These are phyloP conservation scores for Embidobia sp. DNA, from an alignment of 2,888 invertebrate genomes.

Conservation along the genomic window DNA sequence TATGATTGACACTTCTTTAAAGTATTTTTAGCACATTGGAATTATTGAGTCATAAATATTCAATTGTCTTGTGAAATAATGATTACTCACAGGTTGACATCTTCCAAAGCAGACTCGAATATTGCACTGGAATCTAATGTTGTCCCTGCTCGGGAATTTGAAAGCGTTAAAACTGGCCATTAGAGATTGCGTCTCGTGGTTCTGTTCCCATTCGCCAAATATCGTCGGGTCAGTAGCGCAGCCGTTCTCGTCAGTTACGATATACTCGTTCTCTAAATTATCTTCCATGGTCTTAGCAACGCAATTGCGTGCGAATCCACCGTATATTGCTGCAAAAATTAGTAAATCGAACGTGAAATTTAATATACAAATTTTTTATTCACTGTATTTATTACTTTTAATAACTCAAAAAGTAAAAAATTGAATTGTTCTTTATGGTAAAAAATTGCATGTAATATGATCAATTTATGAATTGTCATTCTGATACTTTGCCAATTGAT, in stretches of 20 bases:
- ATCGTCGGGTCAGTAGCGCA: conserved; percentile 96
- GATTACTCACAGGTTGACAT: conserved; percentile 95
- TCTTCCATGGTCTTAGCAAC: conserved; percentile 96
- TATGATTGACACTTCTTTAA: no score
- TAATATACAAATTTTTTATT: background rate
- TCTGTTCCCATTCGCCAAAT: conserved; percentile 96
- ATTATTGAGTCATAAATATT: no score
- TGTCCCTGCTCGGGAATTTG: conserved; percentile 97
- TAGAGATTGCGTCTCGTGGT: conserved; percentile 91
- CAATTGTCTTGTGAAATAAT: no score
- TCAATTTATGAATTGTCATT: no score
- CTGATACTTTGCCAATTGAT: no score
- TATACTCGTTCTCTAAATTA: conserved; percentile 93
- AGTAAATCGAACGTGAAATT: background rate
- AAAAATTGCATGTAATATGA: background rate
- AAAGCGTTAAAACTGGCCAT: conserved; percentile 96
- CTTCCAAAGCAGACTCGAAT: conserved; percentile 97
- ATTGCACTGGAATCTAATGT: conserved; percentile 97
- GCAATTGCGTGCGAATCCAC: conserved; percentile 96
- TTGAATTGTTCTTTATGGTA: no score
- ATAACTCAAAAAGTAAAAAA: background rate
- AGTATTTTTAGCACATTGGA: no score
- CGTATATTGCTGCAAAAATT: conserved; percentile 88
- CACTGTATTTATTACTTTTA: no score
- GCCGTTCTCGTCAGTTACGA: conserved; percentile 96